Evolutionary conservation across 1,140 invertebrate species (phyloP).

Genomic region (Euwallacea similis): DNA sequence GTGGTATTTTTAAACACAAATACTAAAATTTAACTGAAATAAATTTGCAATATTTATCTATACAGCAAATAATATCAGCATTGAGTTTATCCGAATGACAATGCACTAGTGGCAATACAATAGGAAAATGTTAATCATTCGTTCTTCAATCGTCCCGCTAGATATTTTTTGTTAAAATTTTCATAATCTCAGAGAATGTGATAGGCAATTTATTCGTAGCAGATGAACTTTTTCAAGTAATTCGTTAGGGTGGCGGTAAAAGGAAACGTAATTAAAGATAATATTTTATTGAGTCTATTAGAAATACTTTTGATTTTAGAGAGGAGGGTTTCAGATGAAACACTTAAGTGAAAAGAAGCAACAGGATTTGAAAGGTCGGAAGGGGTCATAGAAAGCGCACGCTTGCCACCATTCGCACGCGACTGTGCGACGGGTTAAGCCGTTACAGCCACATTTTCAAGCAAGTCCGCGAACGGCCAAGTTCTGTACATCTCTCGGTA

Average conservation of each 20-base stretch:
- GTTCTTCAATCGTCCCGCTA: not conserved
- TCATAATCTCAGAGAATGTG: not conserved
- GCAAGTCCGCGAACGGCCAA: conserved; percentile 43
- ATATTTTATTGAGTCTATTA: conserved; percentile 28
- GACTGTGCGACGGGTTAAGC: conserved; percentile 46
- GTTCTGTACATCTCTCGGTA: conserved; percentile 34
- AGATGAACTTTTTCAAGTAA: not conserved
- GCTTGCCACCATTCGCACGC: conserved; percentile 47
- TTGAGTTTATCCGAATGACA: no score
- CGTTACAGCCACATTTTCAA: conserved; percentile 48
- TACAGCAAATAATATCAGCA: no score
- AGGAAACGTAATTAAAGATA: conserved; percentile 6
- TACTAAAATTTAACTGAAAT: no score
- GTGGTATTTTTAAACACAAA: no score
- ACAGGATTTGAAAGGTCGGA: conserved; percentile 50
- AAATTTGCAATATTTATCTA: no score
- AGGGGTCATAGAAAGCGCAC: conserved; percentile 50
- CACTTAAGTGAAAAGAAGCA: conserved; percentile 52
- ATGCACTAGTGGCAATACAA: no score
- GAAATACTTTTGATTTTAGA: conserved; percentile 46
- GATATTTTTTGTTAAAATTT: not conserved
- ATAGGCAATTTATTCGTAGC: not conserved
- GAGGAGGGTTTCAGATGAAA: conserved; percentile 44
- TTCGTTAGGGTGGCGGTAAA: not conserved
- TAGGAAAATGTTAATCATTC: no score